Evolutionary conservation across 2,888 invertebrate species (phyloP).

Genomic region (Phyllotreta cruciferae): DNA sequence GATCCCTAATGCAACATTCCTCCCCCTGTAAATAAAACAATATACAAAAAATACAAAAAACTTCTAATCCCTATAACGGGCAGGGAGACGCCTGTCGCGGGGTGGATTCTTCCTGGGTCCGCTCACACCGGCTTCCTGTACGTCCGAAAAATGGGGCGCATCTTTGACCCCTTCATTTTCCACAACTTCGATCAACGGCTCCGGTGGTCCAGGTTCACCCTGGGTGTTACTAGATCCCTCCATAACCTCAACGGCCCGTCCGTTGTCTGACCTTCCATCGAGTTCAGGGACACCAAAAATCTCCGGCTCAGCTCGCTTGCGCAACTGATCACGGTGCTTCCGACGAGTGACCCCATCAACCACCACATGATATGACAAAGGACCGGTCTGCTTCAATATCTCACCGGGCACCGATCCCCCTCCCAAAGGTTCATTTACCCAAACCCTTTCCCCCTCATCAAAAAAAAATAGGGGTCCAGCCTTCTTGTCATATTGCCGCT

Average conservation of each 20-base stretch:
- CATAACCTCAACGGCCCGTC: no score
- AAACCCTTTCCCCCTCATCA: neutral
- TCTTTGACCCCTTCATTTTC: neutral
- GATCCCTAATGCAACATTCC: no score
- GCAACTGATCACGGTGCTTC: neutral
- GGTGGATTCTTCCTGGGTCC: constrained; percentile 3
- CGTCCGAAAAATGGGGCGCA: neutral
- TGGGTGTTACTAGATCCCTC: no score
- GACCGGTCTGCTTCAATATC: neutral
- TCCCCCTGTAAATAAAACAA: no score
- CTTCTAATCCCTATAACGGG: neutral
- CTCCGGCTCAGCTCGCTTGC: no score
- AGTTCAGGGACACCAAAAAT: no score
- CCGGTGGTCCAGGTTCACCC: no score
- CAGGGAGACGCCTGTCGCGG: neutral
- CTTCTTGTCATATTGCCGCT: neutral
- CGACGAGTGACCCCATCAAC: neutral
- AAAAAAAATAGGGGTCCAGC: neutral
- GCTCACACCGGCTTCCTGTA: no score
- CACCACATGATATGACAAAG: neutral
- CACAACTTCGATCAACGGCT: no score
- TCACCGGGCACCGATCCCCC: neutral
- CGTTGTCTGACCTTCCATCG: no score
- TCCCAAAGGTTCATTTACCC: neutral
- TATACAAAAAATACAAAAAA: no score